A percentile compares a stretch with the other conserved stretches of the same genome.
Conservation (phyloP, 1,140 invertebrate species). For the Arctopsyche grandis region DNA sequence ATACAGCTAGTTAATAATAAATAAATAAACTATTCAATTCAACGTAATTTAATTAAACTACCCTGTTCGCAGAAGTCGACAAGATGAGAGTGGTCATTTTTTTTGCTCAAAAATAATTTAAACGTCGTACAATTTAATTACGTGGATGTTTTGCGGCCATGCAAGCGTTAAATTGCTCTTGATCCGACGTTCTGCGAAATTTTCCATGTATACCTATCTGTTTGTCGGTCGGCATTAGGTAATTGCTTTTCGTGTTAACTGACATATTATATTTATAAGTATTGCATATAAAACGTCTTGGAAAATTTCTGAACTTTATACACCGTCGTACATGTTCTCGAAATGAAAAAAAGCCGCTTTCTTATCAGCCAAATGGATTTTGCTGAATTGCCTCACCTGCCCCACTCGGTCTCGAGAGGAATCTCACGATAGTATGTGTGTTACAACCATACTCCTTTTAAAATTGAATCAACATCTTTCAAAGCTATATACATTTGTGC, state of each 20-base stretch:
- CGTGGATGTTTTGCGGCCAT: not conserved
- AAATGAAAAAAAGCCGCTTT: not conserved
- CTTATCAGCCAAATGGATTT: not conserved
- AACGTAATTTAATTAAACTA: too few species aligned
- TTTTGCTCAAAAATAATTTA: not conserved
- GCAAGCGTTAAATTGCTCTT: conserved; percentile 4
- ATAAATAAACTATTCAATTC: too few species aligned
- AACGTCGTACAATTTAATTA: conserved; percentile 2
- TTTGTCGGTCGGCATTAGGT: not conserved
- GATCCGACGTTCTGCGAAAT: not conserved
- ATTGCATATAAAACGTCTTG: too few species aligned
- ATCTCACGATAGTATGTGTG: too few species aligned
- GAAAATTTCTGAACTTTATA: too few species aligned
- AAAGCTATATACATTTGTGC: too few species aligned
- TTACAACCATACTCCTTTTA: too few species aligned
- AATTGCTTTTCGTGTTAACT: not conserved
- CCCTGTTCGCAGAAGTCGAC: too few species aligned
- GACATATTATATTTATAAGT: not conserved
- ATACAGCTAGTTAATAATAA: too few species aligned
- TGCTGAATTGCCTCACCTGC: not conserved
- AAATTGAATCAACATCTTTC: too few species aligned
- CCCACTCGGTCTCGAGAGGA: too few species aligned
- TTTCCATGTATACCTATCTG: not conserved
- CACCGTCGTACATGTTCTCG: not conserved
- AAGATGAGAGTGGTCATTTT: too few species aligned